Conservation (phyloP, 2,888 invertebrate genomes). For the Andrena trimmerana region DNA sequence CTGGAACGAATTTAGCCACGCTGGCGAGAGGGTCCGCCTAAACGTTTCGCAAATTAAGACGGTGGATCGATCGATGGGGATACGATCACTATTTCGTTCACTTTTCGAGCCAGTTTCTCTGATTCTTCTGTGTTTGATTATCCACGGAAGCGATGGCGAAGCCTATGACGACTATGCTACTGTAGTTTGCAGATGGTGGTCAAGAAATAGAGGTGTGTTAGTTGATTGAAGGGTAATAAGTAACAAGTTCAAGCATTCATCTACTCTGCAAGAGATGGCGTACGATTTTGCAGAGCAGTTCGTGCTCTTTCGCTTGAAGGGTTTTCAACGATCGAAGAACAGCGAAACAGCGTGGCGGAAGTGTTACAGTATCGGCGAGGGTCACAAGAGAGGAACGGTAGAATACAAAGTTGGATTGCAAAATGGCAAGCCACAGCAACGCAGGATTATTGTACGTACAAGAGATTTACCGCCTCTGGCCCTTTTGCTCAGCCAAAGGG, state of each 20-base stretch:
- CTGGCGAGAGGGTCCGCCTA: conserved; percentile 19
- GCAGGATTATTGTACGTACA: conserved; percentile 82
- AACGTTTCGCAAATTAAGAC: conserved; percentile 19
- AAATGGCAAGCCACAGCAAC: conserved; percentile 76
- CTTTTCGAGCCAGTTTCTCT: not conserved
- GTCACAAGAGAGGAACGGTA: conserved; percentile 14
- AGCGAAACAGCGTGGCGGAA: conserved; percentile 18
- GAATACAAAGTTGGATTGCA: conserved; percentile 73
- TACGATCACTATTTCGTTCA: not conserved
- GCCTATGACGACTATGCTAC: too few relatives aligned
- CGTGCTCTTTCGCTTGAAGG: not conserved
- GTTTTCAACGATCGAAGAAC: not conserved
- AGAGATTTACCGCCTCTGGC: conserved; percentile 82
- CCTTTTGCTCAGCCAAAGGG: conserved; percentile 79
- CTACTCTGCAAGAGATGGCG: not conserved
- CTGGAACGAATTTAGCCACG: conserved; percentile 50
- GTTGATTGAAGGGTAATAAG: too few relatives aligned
- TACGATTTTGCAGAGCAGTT: not conserved
- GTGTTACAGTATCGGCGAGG: conserved; percentile 42
- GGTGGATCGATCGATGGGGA: not conserved
- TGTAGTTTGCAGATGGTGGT: too few relatives aligned
- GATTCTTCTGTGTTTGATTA: too few relatives aligned
- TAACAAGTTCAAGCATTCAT: too few relatives aligned
- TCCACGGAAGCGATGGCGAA: too few relatives aligned
- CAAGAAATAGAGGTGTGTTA: too few relatives aligned